A percentile compares a stretch with the other conserved stretches of the same genome.
These are phyloP conservation scores for Trichomycterus rosablanca DNA, from an alignment of 2,113 vertebrate genomes.

Conservation along the genomic window DNA sequence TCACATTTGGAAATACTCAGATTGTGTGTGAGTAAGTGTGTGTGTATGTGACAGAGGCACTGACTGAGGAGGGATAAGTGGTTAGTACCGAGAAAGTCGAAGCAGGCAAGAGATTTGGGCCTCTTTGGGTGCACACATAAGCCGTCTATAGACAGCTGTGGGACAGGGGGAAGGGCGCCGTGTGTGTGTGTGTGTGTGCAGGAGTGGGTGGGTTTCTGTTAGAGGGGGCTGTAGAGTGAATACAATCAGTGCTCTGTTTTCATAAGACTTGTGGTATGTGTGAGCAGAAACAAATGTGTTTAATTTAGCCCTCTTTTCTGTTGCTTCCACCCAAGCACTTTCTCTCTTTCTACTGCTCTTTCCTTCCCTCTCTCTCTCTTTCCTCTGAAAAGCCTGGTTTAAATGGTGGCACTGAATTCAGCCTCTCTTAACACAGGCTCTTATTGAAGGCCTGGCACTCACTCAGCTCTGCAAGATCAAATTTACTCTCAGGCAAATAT, in stretches of 20 bases:
- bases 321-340: constrained; percentile 47
- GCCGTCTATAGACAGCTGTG: constrained; percentile 39
- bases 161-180: constrained; percentile 9
- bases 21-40: background rate
- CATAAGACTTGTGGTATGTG: constrained; percentile 79
- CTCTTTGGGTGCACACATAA: constrained; percentile 31
- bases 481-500: constrained; percentile 65
- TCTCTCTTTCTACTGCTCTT: constrained; percentile 4
- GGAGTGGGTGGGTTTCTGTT: constrained; percentile 36
- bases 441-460: constrained; percentile 51
- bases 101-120: constrained; percentile 26
- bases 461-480: constrained; percentile 40
- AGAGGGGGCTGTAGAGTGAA: constrained; percentile 62
- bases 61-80: background rate
- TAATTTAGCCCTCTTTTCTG: constrained; percentile 70
- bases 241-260: constrained; percentile 81
- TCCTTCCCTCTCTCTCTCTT: constrained; percentile 9
- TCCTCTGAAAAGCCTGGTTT: constrained; percentile 36
- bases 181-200: constrained; percentile 33
- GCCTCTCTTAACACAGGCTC: constrained; percentile 41
- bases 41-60: background rate
- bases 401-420: constrained; percentile 36
- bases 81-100: constrained; percentile 22
- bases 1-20: constrained; percentile 11
- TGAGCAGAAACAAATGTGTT: constrained; percentile 82